A percentile compares a stretch with the other conserved stretches of the same genome.
These are phyloP conservation scores for Tridacna gigas DNA, from an alignment of 2,888 invertebrate species.

Conservation along the genomic window DNA sequence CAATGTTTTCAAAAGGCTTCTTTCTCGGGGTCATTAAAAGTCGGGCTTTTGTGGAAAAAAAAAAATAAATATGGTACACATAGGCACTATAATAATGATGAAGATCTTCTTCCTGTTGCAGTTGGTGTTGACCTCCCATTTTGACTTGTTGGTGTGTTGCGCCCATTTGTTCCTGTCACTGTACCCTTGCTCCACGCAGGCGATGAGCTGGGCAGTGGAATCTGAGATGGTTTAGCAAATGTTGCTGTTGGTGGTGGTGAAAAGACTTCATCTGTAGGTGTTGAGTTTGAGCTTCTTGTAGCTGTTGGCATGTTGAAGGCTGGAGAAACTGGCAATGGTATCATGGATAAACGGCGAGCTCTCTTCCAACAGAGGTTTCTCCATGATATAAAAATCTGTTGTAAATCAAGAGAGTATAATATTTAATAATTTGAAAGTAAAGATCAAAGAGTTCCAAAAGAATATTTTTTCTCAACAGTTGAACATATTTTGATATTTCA, in stretches of 20 bases:
- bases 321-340: constrained; percentile 56
- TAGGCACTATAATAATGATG: not conserved
- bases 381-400: constrained; percentile 67
- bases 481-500: too few relatives aligned
- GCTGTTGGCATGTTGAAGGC: constrained; percentile 48
- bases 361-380: constrained; percentile 57
- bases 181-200: not conserved
- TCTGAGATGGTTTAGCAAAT: constrained; percentile 28
- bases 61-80: not conserved
- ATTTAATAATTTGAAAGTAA: not conserved
- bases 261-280: constrained; percentile 55
- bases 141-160: constrained; percentile 22
- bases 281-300: constrained; percentile 38
- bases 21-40: too few relatives aligned
- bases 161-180: constrained; percentile 19
- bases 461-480: too few relatives aligned
- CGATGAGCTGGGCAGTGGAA: constrained; percentile 25
- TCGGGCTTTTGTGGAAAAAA: too few relatives aligned
- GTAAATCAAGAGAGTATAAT: not conserved
- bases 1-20: too few relatives aligned
- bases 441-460: too few relatives aligned
- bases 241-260: constrained; percentile 20
- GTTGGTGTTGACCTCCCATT: constrained; percentile 11
- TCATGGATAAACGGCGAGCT: constrained; percentile 45
- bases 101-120: not conserved